phyloP scores from a whole-genome alignment of 64 coral and sea anemone species.

The Astreopora myriophthalma region DNA sequence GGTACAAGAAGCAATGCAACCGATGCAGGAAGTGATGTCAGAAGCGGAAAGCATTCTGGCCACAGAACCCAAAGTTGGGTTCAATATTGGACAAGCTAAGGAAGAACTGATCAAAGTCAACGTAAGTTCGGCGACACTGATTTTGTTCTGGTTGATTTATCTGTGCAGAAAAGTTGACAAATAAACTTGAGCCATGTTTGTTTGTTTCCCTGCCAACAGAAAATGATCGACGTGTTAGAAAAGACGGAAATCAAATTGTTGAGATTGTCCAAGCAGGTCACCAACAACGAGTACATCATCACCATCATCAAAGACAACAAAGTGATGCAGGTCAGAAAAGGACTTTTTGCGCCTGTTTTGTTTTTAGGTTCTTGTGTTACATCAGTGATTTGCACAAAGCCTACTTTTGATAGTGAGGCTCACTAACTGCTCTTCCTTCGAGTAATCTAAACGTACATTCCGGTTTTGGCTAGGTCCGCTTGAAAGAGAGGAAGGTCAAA shows the following conservation, averaged over 20 bases:
- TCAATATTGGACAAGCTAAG: conserved; percentile 77
- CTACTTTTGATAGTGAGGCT: no score
- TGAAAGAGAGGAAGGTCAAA: conserved; percentile 95
- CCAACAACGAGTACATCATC: conserved; percentile 96
- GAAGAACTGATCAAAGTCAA: conserved; percentile 88
- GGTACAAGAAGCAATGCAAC: conserved; percentile 82
- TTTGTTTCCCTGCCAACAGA: conserved; percentile 14
- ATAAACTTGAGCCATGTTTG: background rate
- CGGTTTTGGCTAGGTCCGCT: conserved; percentile 37
- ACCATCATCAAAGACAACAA: conserved; percentile 92
- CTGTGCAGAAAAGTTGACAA: background rate
- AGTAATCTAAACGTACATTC: background rate
- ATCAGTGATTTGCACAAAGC: background rate
- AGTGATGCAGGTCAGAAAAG: conserved; percentile 76
- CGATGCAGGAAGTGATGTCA: conserved; percentile 90
- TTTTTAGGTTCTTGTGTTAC: background rate
- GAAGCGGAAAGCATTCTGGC: conserved; percentile 83
- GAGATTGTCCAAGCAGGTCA: conserved; percentile 84
- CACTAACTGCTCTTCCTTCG: background rate
- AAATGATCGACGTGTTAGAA: conserved; percentile 79
- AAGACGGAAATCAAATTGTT: conserved; percentile 86
- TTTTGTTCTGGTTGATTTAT: background rate
- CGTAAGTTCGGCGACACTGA: conserved; percentile 34
- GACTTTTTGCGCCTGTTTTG: background rate
- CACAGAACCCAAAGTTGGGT: conserved; percentile 73